Base-by-base conservation (phyloP, 2,888 invertebrate species). In the Osedax fenrisi region DNA sequence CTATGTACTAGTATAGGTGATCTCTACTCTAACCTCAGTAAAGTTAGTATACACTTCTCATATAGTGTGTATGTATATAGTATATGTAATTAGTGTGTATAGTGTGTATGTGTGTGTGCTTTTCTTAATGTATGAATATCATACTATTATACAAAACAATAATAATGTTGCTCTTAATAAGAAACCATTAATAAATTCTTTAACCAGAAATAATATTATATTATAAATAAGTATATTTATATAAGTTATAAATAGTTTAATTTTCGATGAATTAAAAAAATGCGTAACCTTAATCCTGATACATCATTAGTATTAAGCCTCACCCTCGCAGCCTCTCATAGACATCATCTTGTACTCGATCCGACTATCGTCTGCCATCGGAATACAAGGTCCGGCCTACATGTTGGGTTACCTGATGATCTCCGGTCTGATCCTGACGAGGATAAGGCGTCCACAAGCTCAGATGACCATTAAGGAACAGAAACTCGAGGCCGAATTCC, bases 401-500 rank as follows among this genome's bases (percentile, higher is more conserved):
- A 90, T 97, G 90, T 88, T 97, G 84, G 87, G 88, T 0, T 97
- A 98, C 84, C 85, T 98, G 76, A 85, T 94, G 0, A 83, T 92
- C 3, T 92, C 95, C 71, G 97, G 97, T 74, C 86, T 90, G 2
- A 85, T 94, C 77, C 86, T 97, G 74, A 95, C 96, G 0, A 89
- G 83, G 81, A 86, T 95, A 74, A 88, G 96, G 78, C 89, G 90
- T 80, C 96, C 96, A 0, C 91, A 93, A 77, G 93, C 91, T 0
- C 87, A 89, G 69, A 88, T 97, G 86, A 97, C 97, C 0, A 92
- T 94, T 0, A 89, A 89, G 77, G 97, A 98, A 84, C 97, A 97
- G 85, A 92, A 92, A 83, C 86, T 96, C n/a, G 98, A 98, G 86
- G 98, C 97, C 73, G 96, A 98, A 87, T 96, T 93, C 86, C 89